phyloP scores from a whole-genome alignment of 2,797 vertebrate species.

The Thripadectes ignobilis region DNA sequence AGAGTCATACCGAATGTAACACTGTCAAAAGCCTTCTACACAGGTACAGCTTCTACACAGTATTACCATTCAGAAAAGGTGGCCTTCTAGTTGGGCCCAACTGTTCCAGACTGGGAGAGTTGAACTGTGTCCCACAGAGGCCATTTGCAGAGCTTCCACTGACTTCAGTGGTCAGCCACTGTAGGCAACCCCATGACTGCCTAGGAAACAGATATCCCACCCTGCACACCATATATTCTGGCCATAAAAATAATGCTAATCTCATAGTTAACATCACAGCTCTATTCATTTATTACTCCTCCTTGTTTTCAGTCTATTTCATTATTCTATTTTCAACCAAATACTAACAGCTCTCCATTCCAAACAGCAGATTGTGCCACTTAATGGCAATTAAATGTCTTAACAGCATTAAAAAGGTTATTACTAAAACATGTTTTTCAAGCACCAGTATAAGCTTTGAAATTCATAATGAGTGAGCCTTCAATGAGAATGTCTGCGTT shows the following conservation, averaged over 20 bases:
- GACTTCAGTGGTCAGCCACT: background rate
- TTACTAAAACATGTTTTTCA: conserved; percentile 14
- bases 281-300: background rate
- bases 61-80: accelerated
- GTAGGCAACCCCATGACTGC: accelerated
- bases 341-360: conserved; percentile 31
- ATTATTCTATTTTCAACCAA: conserved; percentile 29
- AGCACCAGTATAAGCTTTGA: background rate
- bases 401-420: conserved; percentile 22
- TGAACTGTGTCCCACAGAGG: accelerated
- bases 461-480: background rate
- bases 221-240: accelerated
- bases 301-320: background rate
- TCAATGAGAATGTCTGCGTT: accelerated
- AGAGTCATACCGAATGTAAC: background rate
- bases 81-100: accelerated
- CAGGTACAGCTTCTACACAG: background rate
- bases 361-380: conserved; percentile 7
- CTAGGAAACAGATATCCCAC: background rate
- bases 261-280: background rate
- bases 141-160: background rate
- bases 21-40: background rate
- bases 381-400: conserved; percentile 42
- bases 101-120: background rate
- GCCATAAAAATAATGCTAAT: background rate